These are phyloP conservation scores for Microctonus hyperodae DNA, from an alignment of 2,888 invertebrate species.

Conservation along the genomic window DNA sequence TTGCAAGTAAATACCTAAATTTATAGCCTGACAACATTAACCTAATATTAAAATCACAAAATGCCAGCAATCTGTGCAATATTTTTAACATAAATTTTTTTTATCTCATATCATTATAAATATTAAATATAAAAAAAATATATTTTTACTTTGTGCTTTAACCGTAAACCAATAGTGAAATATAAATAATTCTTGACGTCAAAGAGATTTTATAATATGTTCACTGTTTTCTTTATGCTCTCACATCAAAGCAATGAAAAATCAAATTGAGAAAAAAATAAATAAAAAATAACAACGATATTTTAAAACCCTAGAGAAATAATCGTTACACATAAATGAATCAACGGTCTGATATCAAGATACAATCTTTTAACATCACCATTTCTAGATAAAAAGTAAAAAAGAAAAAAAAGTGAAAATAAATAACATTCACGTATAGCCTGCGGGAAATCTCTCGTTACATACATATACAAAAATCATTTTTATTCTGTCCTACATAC, in stretches of 20 bases:
- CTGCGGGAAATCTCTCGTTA: too few relatives aligned
- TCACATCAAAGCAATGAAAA: background rate
- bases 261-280: background rate
- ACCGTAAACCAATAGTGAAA: too few relatives aligned
- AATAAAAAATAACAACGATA: too few relatives aligned
- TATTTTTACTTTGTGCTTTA: too few relatives aligned
- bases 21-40: slow-evolving; percentile 21
- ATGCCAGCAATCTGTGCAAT: background rate
- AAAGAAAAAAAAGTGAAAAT: background rate
- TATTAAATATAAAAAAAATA: too few relatives aligned
- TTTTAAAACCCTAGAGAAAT: too few relatives aligned
- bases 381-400: background rate
- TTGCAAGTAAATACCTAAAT: slow-evolving; percentile 15
- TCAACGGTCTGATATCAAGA: background rate
- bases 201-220: too few relatives aligned
- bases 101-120: background rate
- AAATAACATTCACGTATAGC: too few relatives aligned
- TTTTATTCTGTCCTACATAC: background rate
- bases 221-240: background rate
- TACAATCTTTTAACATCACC: background rate
- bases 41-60: background rate
- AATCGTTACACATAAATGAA: too few relatives aligned
- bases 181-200: too few relatives aligned
- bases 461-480: too few relatives aligned
- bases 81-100: background rate